Percentiles rank a stretch among this genome's conserved stretches.
Conservation (phyloP, 2,113 vertebrate species). For the Notarius quadriscutis region DNA sequence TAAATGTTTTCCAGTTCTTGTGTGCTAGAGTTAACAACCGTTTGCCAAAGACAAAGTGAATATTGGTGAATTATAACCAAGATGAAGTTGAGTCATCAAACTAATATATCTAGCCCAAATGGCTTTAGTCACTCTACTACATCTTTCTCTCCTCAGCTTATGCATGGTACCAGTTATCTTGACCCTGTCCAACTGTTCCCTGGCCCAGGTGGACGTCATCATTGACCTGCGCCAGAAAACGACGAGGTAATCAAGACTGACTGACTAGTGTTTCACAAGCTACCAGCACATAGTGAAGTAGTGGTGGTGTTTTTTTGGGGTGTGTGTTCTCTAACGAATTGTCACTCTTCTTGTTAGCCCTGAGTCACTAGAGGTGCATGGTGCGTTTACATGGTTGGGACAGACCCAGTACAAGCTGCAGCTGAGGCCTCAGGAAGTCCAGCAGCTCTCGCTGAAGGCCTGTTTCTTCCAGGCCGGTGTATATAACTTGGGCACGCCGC, state of each 20-base stretch:
- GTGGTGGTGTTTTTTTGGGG: not conserved
- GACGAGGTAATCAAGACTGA: conserved; percentile 76
- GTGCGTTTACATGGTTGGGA: conserved; percentile 91
- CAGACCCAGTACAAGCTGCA: conserved; percentile 91
- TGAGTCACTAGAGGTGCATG: conserved; percentile 84
- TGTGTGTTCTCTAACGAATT: not conserved
- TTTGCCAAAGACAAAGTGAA: too few relatives aligned
- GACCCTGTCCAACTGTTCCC: conserved; percentile 89
- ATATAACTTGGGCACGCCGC: conserved; percentile 91
- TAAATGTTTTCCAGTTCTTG: not conserved
- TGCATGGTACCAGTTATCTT: conserved; percentile 93
- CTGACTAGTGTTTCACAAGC: not conserved
- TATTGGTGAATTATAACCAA: too few relatives aligned
- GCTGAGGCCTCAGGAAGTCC: conserved; percentile 82
- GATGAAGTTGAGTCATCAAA: too few relatives aligned
- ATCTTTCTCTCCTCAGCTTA: conserved; percentile 70
- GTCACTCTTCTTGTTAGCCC: conserved; percentile 68
- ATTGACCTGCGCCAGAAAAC: conserved; percentile 89
- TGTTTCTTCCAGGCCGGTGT: conserved; percentile 93
- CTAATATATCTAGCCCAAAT: too few relatives aligned
- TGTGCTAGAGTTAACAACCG: not conserved
- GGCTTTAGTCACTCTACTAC: not conserved
- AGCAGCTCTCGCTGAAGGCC: conserved; percentile 81
- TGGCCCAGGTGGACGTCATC: conserved; percentile 87
- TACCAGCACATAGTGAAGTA: too few relatives aligned